Conservation (phyloP, 2,888 invertebrate genomes). For the Stenotaenia linearis region DNA sequence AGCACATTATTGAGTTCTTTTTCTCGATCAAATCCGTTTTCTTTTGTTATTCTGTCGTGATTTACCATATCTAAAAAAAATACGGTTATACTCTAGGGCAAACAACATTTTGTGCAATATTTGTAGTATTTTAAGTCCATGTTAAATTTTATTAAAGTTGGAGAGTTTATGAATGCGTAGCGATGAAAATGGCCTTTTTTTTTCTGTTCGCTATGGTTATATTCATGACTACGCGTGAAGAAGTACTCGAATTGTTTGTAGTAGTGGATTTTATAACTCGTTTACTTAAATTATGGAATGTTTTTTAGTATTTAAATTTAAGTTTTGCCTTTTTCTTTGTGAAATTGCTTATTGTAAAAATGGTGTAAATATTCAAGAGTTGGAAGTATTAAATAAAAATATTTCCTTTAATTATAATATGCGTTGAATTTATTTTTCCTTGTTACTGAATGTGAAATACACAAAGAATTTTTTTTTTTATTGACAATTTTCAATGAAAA, state of each 20-base stretch:
- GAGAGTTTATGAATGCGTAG: not conserved
- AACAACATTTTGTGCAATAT: not conserved
- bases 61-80: not conserved
- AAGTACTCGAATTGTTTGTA: not conserved
- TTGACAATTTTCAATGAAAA: too few relatives aligned
- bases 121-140: not conserved
- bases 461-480: too few relatives aligned
- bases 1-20: not conserved
- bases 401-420: too few relatives aligned
- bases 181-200: too few relatives aligned
- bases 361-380: not conserved
- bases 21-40: not conserved
- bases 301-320: not conserved
- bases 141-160: not conserved
- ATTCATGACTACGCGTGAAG: too few relatives aligned
- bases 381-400: not conserved
- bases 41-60: not conserved
- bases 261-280: not conserved
- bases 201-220: too few relatives aligned
- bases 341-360: not conserved
- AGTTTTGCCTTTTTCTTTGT: not conserved
- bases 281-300: not conserved
- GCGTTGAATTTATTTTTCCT: too few relatives aligned
- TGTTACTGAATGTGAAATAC: too few relatives aligned
- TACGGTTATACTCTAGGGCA: not conserved